phyloP scores from a whole-genome alignment of 1,140 invertebrate genomes.

The Saccostrea echinata region DNA sequence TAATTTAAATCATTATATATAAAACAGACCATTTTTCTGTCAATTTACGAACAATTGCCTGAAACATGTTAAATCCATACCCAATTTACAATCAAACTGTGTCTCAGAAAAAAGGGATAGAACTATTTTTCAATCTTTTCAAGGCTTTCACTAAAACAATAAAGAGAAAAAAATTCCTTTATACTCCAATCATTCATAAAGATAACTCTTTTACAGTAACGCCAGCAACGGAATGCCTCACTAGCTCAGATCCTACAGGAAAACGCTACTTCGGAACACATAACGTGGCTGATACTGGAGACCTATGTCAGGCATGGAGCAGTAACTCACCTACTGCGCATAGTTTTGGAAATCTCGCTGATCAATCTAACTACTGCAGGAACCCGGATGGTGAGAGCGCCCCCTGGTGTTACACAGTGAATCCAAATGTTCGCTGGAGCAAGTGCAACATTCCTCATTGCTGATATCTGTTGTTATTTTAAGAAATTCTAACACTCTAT shows the following conservation, averaged over 20 bases:
- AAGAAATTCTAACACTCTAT: too few species aligned
- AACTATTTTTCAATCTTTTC: too few species aligned
- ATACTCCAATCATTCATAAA: too few species aligned
- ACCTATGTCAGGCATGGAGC: conserved; percentile 52
- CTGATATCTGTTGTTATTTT: background rate
- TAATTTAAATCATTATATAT: too few species aligned
- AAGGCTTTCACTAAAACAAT: too few species aligned
- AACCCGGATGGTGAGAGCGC: background rate
- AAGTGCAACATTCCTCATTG: background rate
- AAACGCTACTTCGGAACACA: background rate
- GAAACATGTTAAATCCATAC: too few species aligned
- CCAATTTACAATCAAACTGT: too few species aligned
- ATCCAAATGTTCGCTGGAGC: background rate
- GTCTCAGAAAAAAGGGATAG: too few species aligned
- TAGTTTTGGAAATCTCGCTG: background rate
- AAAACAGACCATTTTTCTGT: too few species aligned
- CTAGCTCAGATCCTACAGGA: background rate
- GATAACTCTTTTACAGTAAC: background rate
- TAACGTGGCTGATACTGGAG: conserved; percentile 38
- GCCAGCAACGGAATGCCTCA: background rate
- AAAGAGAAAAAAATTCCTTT: too few species aligned
- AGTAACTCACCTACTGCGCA: conserved; percentile 41
- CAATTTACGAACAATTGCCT: too few species aligned
- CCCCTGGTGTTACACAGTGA: background rate
- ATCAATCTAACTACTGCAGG: background rate